Evolutionary conservation across 2,888 invertebrate species (phyloP), one percentile per base, ranked within the genome.

Genomic region (Zeuzera pyrina): DNA sequence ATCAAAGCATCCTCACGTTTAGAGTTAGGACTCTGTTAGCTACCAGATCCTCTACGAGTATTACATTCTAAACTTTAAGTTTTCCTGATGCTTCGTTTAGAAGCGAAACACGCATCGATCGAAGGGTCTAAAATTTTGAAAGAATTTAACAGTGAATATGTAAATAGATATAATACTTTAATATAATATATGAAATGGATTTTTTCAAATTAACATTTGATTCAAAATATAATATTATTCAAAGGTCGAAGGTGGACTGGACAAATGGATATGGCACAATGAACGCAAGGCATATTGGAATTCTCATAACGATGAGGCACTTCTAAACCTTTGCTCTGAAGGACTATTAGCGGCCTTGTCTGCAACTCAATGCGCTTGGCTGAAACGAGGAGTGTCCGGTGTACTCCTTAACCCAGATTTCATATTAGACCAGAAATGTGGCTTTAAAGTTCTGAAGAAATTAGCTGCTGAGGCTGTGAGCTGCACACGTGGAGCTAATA

Each of bases 241-340:
- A 3, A 47, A 64, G 65, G 12, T 30, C 11, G 46, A 47, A 32
- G 39, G 52, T 16, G 55, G 56, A 2, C 42, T 60, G 5, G 35
- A 45, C 8, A 38, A 41, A 2, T 81, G 79, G 78, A 41, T 31
- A n/a, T 72, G 69, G 62, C 51, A 70, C 31, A 66, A 59, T 12
- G 31, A 34, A 1, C 57, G 76, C 1, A 45, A 49, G 1, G 62
- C 67, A 0, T 76, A 54, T 45, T 81, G 49, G 39, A 72, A 54
- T 1, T 43, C 54, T 1, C 30, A 31, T 2, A 54, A 62, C 41
- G 57, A 59, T 12, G 74, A 71, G 30, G 63, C 68, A 1, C 1
- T 72, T 0, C 29, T 81, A 2, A 73, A 83, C 45, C 50, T 78
- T 1, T 83, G 83, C 36, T 78, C 76, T 1, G 63, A 71, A 10